These are phyloP conservation scores for Tryphoninae sp. DNA, from an alignment of 2,888 invertebrate genomes.

Conservation along the genomic window DNA sequence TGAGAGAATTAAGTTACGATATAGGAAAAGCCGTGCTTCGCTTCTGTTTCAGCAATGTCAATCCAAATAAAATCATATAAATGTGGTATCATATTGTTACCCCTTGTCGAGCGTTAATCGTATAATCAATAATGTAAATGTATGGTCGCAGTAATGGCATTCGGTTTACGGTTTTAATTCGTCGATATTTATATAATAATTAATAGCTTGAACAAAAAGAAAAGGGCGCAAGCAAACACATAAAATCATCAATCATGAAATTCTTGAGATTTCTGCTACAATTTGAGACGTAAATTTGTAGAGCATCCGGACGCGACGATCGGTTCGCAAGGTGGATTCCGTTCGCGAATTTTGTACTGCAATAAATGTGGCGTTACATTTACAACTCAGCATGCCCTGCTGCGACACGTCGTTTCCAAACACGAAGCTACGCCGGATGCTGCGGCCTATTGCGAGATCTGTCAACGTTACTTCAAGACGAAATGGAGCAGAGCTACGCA, in stretches of 20 bases:
- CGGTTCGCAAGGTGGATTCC: slow-evolving; percentile 60
- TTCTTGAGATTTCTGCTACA: slow-evolving; percentile 58
- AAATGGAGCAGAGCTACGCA: slow-evolving; percentile 78
- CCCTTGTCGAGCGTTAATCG: slow-evolving; percentile 15
- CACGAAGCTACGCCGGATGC: slow-evolving; percentile 72
- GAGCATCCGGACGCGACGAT: slow-evolving; percentile 61
- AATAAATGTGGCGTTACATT: slow-evolving; percentile 71
- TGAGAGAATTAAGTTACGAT: slow-evolving; percentile 46
- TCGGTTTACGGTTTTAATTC: slow-evolving; percentile 67
- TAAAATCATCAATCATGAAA: slow-evolving; percentile 1
- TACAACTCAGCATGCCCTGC: slow-evolving; percentile 74
- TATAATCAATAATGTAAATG: slow-evolving; percentile 21
- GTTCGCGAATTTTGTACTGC: slow-evolving; percentile 69
- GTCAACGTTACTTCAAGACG: slow-evolving; percentile 76
- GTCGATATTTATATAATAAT: slow-evolving; percentile 20
- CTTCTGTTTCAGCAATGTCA: slow-evolving; percentile 72
- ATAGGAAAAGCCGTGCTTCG: slow-evolving; percentile 68
- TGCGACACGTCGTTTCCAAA: slow-evolving; percentile 75
- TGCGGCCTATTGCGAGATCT: slow-evolving; percentile 73
- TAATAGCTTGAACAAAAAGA: background rate
- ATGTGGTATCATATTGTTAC: slow-evolving; percentile 57
- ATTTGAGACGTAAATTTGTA: slow-evolving; percentile 71
- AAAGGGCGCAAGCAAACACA: background rate
- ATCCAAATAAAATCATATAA: slow-evolving; percentile 72
- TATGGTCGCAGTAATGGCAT: slow-evolving; percentile 63